Evolutionary conservation across 35 echinoderm and acorn worm genomes (phyloP).

Genomic region (Ophioderma brevispina): DNA sequence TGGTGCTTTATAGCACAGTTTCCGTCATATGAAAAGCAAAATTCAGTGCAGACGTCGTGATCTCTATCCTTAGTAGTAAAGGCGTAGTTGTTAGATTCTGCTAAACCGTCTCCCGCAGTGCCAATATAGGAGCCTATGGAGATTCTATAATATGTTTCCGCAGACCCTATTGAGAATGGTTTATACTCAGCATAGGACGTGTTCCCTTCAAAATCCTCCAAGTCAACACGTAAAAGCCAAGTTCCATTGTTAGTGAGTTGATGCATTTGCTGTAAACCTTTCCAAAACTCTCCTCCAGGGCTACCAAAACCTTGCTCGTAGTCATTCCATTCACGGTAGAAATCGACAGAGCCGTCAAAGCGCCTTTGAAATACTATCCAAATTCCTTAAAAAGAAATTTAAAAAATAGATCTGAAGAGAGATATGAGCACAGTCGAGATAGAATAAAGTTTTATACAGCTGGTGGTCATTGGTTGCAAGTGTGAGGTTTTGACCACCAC

Average conservation of each 20-base stretch:
- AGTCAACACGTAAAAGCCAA: conserved; percentile 29
- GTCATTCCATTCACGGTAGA: conserved; percentile 31
- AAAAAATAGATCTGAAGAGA: too few relatives aligned
- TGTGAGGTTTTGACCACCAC: too few relatives aligned
- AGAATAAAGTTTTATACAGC: too few relatives aligned
- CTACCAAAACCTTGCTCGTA: conserved; percentile 53
- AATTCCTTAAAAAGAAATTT: too few relatives aligned
- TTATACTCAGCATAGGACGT: background rate
- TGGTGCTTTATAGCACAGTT: conserved; percentile 37
- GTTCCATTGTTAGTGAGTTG: background rate
- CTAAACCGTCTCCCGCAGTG: conserved; percentile 14
- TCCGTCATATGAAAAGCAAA: background rate
- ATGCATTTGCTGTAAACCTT: conserved; percentile 25
- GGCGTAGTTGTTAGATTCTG: background rate
- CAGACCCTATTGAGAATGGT: background rate
- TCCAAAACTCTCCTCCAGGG: conserved; percentile 38
- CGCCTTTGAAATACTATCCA: conserved; percentile 47
- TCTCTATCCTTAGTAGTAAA: conserved; percentile 65
- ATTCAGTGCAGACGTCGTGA: conserved; percentile 9
- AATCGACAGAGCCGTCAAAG: conserved; percentile 48
- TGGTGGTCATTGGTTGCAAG: too few relatives aligned
- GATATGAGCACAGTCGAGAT: too few relatives aligned
- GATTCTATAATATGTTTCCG: background rate
- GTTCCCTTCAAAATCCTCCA: conserved; percentile 21
- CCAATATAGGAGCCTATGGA: background rate